These are phyloP conservation scores for Gasterosteus aculeatus DNA, from an alignment of 2,113 vertebrate genomes.

Conservation along the genomic window DNA sequence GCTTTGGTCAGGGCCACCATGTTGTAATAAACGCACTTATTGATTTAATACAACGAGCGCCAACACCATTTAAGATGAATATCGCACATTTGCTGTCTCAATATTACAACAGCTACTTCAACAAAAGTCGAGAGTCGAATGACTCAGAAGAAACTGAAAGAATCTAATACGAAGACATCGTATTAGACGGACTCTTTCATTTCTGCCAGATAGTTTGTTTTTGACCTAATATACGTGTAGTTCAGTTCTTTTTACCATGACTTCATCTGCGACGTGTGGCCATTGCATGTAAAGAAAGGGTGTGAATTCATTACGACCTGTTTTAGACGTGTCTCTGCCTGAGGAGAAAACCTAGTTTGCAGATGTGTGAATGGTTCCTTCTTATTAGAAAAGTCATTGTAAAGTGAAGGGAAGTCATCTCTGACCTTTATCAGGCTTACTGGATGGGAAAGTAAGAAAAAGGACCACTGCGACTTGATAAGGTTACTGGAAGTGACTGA, in stretches of 20 bases:
- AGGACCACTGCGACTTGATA: neutral
- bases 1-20: neutral
- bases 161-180: neutral
- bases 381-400: neutral
- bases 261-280: neutral
- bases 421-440: constrained; percentile 1
- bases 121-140: neutral
- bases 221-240: neutral
- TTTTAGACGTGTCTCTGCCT: neutral
- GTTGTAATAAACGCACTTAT: neutral
- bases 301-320: neutral
- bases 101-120: neutral
- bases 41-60: constrained; percentile 1
- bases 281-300: neutral
- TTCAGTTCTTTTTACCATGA: neutral
- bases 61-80: neutral
- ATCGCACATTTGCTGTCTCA: neutral
- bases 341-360: neutral
- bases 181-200: neutral
- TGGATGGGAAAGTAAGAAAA: neutral
- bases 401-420: neutral
- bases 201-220: neutral
- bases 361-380: constrained; percentile 2
- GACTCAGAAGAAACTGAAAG: neutral
- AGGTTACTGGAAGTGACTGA: neutral